Evolutionary conservation across 2,888 invertebrate species (phyloP), one percentile per base, ranked within the genome.

Genomic region (Cephus pygmeus): DNA sequence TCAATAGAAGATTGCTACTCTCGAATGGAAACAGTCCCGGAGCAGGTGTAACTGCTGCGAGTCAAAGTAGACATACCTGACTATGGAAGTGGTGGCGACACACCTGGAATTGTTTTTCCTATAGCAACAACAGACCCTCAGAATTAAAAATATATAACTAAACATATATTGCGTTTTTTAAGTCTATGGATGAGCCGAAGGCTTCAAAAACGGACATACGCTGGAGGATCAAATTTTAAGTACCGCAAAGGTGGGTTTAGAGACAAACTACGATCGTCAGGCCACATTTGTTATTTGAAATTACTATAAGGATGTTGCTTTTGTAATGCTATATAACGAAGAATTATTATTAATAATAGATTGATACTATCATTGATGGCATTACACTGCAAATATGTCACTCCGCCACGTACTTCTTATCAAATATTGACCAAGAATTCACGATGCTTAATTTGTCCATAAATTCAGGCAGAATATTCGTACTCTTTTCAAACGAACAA

Each of bases 41-140:
- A 92, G 80, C 93, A 92, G 84, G 93, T 91, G 87, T 93, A 92
- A 91, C 91, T 92, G 88, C 92, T 92, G 81, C 91, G 92, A 88
- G 92, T 92, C 88, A 90, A 73, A 87, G 84, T 81, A 87, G 88
- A 84, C 89, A 88, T 84, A 91, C 90, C 89, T 91, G 91, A 91
- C 91, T 90, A 89, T 90, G 90, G 90, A 90, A 87, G 86, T 88
- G 89, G 86, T 90, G 90, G 89, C 89, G 88, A 87, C 87, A 85
- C 84, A 88, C 89, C 86, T 88, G 87, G 81, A 89, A 88, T 83
- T 88, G 87, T 83, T 87, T 90, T 83, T 87, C 90, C 79, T 87
- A 87, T 85, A 86, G 87, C 85, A 90, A 87, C 85, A 89, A 88
- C 85, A 87, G 89, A 86, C 86, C 88, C 83, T 86, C 89, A 84